Evolutionary conservation across 2,113 vertebrate species (phyloP), one percentile per base, ranked within the genome.

Genomic region (Porphyrio hochstetteri): DNA sequence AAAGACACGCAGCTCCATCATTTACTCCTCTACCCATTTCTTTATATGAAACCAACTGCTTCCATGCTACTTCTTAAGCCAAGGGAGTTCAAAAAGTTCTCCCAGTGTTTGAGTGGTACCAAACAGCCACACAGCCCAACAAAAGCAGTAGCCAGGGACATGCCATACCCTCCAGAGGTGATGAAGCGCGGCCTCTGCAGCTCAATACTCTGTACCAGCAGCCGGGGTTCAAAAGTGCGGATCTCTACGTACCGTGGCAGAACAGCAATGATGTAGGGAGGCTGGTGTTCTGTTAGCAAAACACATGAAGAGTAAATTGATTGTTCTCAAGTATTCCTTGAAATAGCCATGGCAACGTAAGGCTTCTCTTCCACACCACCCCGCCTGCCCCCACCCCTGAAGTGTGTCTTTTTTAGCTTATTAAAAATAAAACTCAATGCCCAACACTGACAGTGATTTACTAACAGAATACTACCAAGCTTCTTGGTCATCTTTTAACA

Each of bases 201-300:
- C 97, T 99, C 99, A 56, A 99, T 99, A 24, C 99, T 99, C 98
- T 99, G 99, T 50, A 99, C 99, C 94, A 99, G 98, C 92, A 99
- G 98, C 68, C 99, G 97, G 0, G 99, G 99, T 42, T 99, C 99
- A 9, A 99, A 98, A 1, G 99, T 99, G 63, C 99, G 98, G 94
- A 99, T 99, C 97, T 99, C 99, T 95, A 99, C 99, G 1, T 99
- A 99, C 5, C 99, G 98, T 3, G 99, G 99, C 82, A 99, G 97
- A 72, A 99, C 99, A 2, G 99, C 99, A 21, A 99, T 98, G 97
- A 99, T 99, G 97, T 99, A 99, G 5, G 99, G 99, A 82, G 99
- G 98, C 97, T 99, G 99, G 90, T 99, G 99, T 67, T 99, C 99
- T 99, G 84, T 18, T 52, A n/a, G 24, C 27, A 40, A 80, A 86